Conservation (phyloP, 2,888 invertebrate genomes). For the Metacarcinus magister region DNA sequence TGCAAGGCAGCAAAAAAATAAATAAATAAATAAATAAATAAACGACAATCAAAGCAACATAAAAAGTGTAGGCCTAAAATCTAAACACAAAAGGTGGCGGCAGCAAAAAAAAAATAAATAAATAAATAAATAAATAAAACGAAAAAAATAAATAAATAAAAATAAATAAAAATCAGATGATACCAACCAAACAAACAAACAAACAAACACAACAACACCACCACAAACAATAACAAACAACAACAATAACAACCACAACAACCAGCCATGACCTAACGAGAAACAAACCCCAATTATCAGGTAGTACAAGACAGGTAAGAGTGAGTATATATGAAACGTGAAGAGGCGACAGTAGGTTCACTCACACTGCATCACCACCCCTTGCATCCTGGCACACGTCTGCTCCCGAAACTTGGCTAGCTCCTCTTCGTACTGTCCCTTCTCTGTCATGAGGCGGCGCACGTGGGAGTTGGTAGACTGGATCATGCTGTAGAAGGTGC, state of each 20-base stretch:
- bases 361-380: conserved; percentile 96
- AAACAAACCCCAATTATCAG: not conserved
- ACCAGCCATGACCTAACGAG: not conserved
- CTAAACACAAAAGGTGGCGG: not conserved
- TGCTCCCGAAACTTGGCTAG: conserved; percentile 93
- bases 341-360: conserved; percentile 84
- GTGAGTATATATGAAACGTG: not conserved
- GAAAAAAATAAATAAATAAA: not conserved
- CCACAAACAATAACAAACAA: not conserved
- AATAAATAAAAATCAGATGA: not conserved
- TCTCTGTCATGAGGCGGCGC: conserved; percentile 92
- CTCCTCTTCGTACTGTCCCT: conserved; percentile 94
- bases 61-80: not conserved
- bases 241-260: not conserved
- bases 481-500: conserved; percentile 97
- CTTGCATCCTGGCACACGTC: conserved; percentile 93
- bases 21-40: not conserved
- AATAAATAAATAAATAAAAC: not conserved
- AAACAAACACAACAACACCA: not conserved
- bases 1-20: not conserved
- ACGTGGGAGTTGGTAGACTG: conserved; percentile 97
- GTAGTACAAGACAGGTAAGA: not conserved
- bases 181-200: conserved; percentile 11
- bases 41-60: not conserved
- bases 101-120: not conserved